Percentiles rank a stretch among this genome's conserved stretches.
These are phyloP conservation scores for Berghia stephanieae DNA, from an alignment of 1,140 invertebrate species.

Conservation along the genomic window DNA sequence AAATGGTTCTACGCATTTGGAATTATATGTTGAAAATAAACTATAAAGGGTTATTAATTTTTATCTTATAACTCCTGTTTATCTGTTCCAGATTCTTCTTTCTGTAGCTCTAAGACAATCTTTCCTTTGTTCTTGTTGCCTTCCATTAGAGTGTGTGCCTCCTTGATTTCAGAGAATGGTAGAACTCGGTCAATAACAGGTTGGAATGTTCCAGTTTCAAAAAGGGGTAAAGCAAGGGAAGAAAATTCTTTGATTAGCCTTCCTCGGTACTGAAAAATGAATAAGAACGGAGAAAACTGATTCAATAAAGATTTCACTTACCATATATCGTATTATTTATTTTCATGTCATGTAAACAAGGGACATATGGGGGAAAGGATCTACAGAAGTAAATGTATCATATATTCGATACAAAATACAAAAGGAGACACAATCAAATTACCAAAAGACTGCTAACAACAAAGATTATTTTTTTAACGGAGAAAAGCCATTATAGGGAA, in stretches of 20 bases:
- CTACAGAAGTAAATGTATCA: background rate
- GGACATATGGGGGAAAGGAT: background rate
- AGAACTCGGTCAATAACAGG: constrained; percentile 56
- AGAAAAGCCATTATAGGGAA: too few species aligned
- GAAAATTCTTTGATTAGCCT: constrained; percentile 49
- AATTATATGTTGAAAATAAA: background rate
- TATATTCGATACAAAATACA: background rate
- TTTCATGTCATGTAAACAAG: background rate
- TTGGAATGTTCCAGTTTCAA: constrained; percentile 48
- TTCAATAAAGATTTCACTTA: background rate
- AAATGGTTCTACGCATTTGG: background rate
- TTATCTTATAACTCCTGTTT: constrained; percentile 1
- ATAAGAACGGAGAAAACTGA: constrained; percentile 14
- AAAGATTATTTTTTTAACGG: too few species aligned
- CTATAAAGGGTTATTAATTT: background rate
- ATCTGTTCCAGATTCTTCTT: constrained; percentile 35
- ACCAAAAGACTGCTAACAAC: background rate
- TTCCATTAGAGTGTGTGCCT: constrained; percentile 62
- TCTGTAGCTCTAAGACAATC: constrained; percentile 53
- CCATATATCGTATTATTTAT: background rate
- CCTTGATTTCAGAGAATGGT: constrained; percentile 50
- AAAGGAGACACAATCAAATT: background rate
- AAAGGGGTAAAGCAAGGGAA: constrained; percentile 45
- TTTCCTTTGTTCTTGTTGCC: constrained; percentile 60
- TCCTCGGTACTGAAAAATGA: constrained; percentile 61